Evolutionary conservation across 1,140 invertebrate genomes (phyloP).

Genomic region (Brachionus calyciflorus): DNA sequence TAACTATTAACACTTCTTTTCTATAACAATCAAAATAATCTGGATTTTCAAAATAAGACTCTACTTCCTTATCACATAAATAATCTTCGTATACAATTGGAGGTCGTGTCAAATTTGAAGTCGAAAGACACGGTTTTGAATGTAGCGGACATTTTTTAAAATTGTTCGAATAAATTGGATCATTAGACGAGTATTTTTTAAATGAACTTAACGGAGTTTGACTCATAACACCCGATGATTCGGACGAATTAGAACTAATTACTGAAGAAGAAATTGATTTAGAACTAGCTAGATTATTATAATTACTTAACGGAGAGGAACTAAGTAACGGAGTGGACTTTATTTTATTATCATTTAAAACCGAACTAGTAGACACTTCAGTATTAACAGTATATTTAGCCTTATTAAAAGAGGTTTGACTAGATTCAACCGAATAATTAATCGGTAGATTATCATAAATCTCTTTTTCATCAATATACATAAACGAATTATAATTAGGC

Average conservation of each 20-base stretch:
- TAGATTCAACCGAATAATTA: slow-evolving; percentile 1
- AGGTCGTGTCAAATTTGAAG: neutral
- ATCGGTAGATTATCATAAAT: slow-evolving; percentile 25
- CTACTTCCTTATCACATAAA: slow-evolving; percentile 40
- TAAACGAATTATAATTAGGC: slow-evolving; percentile 16
- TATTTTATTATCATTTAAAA: neutral
- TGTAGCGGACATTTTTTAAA: neutral
- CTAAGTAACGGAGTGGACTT: neutral
- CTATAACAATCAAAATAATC: neutral
- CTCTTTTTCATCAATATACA: slow-evolving; percentile 34
- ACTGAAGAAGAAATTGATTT: neutral
- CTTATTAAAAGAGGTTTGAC: slow-evolving; percentile 32
- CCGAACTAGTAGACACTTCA: neutral
- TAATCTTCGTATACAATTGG: slow-evolving; percentile 34
- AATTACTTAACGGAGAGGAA: neutral
- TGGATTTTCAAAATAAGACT: slow-evolving; percentile 20
- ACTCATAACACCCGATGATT: neutral
- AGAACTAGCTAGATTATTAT: neutral
- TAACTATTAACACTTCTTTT: neutral
- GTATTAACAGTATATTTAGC: slow-evolving; percentile 31
- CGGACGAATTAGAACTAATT: neutral
- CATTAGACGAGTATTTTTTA: neutral
- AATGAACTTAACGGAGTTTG: neutral
- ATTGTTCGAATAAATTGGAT: neutral
- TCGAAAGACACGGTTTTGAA: neutral